These are phyloP conservation scores for Habropoda laboriosa DNA, from an alignment of 1,140 invertebrate species.

Conservation along the genomic window DNA sequence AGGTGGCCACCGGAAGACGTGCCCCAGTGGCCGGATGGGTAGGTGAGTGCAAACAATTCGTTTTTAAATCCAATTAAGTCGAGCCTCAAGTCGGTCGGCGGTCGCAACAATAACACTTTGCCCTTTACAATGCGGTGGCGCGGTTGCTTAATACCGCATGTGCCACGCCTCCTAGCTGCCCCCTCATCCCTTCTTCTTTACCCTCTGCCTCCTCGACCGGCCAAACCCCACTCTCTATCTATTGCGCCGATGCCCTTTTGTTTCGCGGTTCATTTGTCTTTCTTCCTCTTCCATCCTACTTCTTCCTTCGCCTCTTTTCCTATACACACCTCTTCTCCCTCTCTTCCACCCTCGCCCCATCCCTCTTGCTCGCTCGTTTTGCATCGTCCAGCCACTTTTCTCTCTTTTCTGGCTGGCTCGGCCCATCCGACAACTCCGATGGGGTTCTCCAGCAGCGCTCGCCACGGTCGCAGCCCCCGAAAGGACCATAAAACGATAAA, in stretches of 20 bases:
- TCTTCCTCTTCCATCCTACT: constrained; percentile 57
- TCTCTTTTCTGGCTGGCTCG: constrained; percentile 35
- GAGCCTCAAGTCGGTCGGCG: constrained; percentile 64
- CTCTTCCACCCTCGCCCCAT: constrained; percentile 1
- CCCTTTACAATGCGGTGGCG: constrained; percentile 72
- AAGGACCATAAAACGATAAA: constrained; percentile 77
- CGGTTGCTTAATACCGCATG: constrained; percentile 75
- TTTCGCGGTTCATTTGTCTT: constrained; percentile 81
- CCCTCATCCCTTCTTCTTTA: constrained; percentile 48
- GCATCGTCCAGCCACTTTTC: background rate
- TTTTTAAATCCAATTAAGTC: constrained; percentile 80
- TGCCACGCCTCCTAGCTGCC: constrained; percentile 74
- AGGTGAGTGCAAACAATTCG: constrained; percentile 73
- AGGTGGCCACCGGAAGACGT: no score
- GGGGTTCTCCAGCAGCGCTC: constrained; percentile 41
- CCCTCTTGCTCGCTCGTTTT: constrained; percentile 10
- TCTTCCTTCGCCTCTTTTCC: background rate
- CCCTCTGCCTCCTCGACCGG: constrained; percentile 19
- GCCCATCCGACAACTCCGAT: constrained; percentile 55
- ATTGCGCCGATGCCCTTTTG: constrained; percentile 73
- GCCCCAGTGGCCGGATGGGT: constrained; percentile 32
- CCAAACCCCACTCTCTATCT: constrained; percentile 42
- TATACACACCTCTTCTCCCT: background rate
- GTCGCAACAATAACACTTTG: constrained; percentile 75
- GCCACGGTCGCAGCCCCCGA: constrained; percentile 53